Evolutionary conservation across 1,140 invertebrate species (phyloP), one percentile per base, ranked within the genome.

Genomic region (Bicyclus anynana): DNA sequence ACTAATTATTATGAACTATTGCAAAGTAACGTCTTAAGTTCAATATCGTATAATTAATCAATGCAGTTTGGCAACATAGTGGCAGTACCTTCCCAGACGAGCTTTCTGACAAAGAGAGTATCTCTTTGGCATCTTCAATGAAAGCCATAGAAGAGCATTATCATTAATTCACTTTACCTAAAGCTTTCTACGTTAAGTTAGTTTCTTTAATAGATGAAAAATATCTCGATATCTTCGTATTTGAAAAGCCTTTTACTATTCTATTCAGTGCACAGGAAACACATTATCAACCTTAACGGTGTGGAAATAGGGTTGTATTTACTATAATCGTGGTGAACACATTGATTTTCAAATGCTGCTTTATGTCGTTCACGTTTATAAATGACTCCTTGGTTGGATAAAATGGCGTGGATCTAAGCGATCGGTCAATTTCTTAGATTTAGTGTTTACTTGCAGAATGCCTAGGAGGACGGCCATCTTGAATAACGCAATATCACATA

Each of bases 311-410:
- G 37, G 17, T 40, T 18, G 37, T 2, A 17, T 40, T 40, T 17
- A 0, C 2, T 5, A 12, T 40, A 1, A 10, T 6, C 4, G 13
- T 5, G 37, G 37, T 2, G 1, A 40, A 40, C 7, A 40, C 37
- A 40, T 40, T 40, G 37, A 40, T 40, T 40, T 40, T 40, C 4
- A 40, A 40, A 40, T 40, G 37, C 37, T 40, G 37, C 17, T 40
- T 40, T 40, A 40, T 40, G 37, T 40, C 37, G 37, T 17, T 14
- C 14, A 18, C 4, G 13, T 14, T 40, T 40, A 40, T 40, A 40
- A 40, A 40, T 40, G 37, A 18, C 37, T 40, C 17, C 17, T 18
- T 40, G 37, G 37, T 40, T 10, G 37, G 13, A 40, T 40, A 40
- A 40, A 40, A 40, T 40, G 6, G 37, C 5, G 6, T 16, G 37